Conservation (phyloP, 2,888 invertebrate genomes). For the Dryadula phaetusa region DNA sequence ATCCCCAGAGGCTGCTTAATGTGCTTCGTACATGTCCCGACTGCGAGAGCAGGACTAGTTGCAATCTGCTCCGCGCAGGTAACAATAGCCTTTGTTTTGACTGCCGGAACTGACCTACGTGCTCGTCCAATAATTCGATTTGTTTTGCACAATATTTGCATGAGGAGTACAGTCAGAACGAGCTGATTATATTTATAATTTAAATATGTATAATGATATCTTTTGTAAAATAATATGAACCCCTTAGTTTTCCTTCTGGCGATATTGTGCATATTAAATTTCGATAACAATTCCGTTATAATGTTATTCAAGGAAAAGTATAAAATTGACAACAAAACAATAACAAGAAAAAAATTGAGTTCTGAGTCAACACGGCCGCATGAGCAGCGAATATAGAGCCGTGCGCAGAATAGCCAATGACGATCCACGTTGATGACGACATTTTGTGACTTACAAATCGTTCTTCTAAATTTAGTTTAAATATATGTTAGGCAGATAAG, state of each 20-base stretch:
- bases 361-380: conserved; percentile 66
- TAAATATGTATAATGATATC: conserved; percentile 2
- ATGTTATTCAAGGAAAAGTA: conserved; percentile 8
- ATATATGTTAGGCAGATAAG: background rate
- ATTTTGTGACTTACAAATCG: conserved; percentile 44
- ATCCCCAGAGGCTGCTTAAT: conserved; percentile 80
- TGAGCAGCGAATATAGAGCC: conserved; percentile 63
- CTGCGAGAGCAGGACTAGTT: conserved; percentile 74
- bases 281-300: background rate
- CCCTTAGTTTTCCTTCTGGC: background rate
- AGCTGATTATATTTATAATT: conserved; percentile 28
- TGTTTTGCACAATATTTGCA: conserved; percentile 52
- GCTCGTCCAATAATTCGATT: conserved; percentile 62
- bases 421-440: conserved; percentile 70
- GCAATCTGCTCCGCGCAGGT: conserved; percentile 68
- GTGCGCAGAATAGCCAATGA: conserved; percentile 73
- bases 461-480: conserved; percentile 13
- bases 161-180: conserved; percentile 39
- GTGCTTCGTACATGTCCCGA: conserved; percentile 78
- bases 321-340: conserved; percentile 23
- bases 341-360: conserved; percentile 19
- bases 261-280: background rate
- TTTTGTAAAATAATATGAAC: conserved; percentile 1
- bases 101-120: conserved; percentile 68
- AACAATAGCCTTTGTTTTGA: conserved; percentile 80